Evolutionary conservation across 2,888 invertebrate genomes (phyloP).

Genomic region (Salpingus planirostris): DNA sequence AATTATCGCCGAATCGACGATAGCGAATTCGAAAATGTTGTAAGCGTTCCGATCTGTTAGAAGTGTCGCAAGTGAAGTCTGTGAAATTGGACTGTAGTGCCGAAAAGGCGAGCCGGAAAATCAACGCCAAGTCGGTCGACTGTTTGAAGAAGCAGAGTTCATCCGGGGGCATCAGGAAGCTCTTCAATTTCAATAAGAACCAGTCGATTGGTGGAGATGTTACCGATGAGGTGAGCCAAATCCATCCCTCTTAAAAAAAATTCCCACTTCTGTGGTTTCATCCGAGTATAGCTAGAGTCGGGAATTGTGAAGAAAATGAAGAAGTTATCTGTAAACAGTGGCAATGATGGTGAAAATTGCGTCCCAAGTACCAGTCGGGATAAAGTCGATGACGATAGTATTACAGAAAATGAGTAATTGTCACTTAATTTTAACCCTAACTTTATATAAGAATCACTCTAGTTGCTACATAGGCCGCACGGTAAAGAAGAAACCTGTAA

Average conservation of each 20-base stretch:
- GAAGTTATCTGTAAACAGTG: conserved; percentile 6
- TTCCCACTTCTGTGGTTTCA: too few relatives aligned
- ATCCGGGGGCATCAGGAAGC: conserved; percentile 4
- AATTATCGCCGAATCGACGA: conserved; percentile 1
- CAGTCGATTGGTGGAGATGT: too few relatives aligned
- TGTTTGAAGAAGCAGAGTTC: conserved; percentile 5
- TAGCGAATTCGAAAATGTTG: not conserved
- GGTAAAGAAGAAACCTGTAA: too few relatives aligned
- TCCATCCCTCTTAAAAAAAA: too few relatives aligned
- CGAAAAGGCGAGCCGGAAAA: conserved; percentile 2
- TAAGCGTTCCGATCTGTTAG: conserved; percentile 3
- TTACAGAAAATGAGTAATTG: too few relatives aligned
- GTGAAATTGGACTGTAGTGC: conserved; percentile 6
- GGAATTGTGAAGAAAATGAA: conserved; percentile 5
- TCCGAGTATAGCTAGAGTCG: conserved; percentile 12
- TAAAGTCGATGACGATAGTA: too few relatives aligned
- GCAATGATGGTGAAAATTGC: conserved; percentile 4
- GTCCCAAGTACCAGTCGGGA: conserved; percentile 5
- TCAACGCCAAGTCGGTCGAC: conserved; percentile 7
- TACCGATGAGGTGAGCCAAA: too few relatives aligned
- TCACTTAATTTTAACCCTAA: too few relatives aligned
- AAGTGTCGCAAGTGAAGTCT: conserved; percentile 10
- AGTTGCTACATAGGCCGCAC: too few relatives aligned
- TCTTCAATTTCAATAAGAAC: conserved; percentile 1
- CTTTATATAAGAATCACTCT: too few relatives aligned